phyloP scores from a whole-genome alignment of 1,140 invertebrate genomes.

The Himalopsyche phryganea region DNA sequence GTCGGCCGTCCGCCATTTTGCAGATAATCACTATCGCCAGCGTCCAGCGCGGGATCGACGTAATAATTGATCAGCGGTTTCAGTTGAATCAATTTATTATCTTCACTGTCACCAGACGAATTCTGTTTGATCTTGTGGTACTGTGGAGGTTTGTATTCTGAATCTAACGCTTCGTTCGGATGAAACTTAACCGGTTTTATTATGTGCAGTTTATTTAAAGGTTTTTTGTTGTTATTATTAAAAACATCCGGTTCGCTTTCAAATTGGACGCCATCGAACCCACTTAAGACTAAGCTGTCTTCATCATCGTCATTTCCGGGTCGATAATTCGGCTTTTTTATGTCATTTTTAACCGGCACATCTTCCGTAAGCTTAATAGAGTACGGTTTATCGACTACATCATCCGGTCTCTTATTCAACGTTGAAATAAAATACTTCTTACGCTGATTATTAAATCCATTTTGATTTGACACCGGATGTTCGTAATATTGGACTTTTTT shows the following conservation, averaged over 20 bases:
- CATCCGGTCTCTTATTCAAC: constrained; percentile 12
- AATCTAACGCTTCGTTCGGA: not conserved
- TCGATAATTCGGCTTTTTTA: constrained; percentile 5
- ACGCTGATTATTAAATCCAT: constrained; percentile 16
- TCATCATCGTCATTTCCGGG: not conserved
- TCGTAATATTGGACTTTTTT: constrained; percentile 28
- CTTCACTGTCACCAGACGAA: not conserved
- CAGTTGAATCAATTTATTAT: not conserved
- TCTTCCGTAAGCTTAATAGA: constrained; percentile 8
- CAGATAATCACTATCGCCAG: not conserved
- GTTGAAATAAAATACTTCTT: constrained; percentile 27
- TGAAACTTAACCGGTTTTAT: constrained; percentile 12
- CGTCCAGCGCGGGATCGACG: not conserved
- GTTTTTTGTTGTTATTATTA: constrained; percentile 9
- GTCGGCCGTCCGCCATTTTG: not conserved
- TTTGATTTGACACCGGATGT: constrained; percentile 13
- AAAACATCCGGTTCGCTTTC: not conserved
- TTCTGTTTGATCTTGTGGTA: not conserved
- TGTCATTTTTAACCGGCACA: not conserved
- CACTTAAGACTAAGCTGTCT: not conserved
- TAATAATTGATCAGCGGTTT: constrained; percentile 10
- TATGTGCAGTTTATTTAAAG: not conserved
- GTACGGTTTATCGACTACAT: constrained; percentile 16
- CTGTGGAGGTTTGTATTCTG: no score
- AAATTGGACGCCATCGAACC: constrained; percentile 8